Evolutionary conservation across 2,888 invertebrate species (phyloP), one percentile per base, ranked within the genome.

Genomic region (Eretmocerus hayati): DNA sequence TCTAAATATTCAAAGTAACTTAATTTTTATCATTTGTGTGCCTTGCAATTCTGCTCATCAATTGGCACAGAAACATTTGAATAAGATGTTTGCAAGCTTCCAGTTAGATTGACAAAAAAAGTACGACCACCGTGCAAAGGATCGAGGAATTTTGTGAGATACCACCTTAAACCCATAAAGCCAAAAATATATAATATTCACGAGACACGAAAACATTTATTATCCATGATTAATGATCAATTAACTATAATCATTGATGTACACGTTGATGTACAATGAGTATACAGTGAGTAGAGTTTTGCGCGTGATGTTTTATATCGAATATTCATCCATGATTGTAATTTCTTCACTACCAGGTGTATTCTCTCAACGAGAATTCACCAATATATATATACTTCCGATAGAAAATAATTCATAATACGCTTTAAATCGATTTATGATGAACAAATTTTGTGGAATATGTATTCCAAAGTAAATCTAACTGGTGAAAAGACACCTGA

Each of bases 191-290:
- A 5, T 46, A 69, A 69, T 69, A 62, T 68, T 69, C 71, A 70
- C 69, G 66, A 69, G 67, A 67, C 67, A 71, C 63, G 63, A 64
- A 61, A 65, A 65, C 66, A 66, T 71, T 71, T 71, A 71, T 71
- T 71, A 69, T 71, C 69, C 69, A 71, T 69, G 63, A 68, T 70
- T 66, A 64, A 67, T 66, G 58, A 66, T 66, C 63, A n/a, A 64
- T 66, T 61, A 63, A 62, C 64, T 60, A 63, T 66, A 69, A 67
- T 67, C 53, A 61, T 69, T 59, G 64, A 66, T 69, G 64, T 68
- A 71, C 66, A 71, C n/a, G n/a, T n/a, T n/a, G n/a, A n/a, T n/a
- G n/a, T n/a, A n/a, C n/a, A n/a, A n/a, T n/a, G 58, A 54, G 48
- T 54, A 52, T 54, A 54, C 51, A 54, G 42, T 53, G 42, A 50